These are phyloP conservation scores for Andrena chrysosceles DNA, from an alignment of 2,888 invertebrate genomes.

Conservation along the genomic window DNA sequence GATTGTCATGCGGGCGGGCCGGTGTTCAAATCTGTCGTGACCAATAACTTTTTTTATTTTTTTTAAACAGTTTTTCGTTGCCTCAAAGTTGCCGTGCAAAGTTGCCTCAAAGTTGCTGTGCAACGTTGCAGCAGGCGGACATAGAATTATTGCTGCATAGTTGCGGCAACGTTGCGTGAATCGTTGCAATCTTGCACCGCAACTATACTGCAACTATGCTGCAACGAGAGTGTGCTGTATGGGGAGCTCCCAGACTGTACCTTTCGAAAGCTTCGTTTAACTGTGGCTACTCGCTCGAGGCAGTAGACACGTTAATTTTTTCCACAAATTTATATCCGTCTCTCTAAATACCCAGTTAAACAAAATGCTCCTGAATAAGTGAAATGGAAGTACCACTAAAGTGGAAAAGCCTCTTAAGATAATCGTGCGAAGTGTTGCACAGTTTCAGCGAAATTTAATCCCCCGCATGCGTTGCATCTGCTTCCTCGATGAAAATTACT, in stretches of 20 bases:
- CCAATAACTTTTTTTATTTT: too few relatives aligned
- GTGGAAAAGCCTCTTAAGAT: background rate
- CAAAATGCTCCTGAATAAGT: background rate
- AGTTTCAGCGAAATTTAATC: background rate
- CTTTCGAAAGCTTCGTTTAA: slow-evolving; percentile 2
- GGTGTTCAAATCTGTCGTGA: too few relatives aligned
- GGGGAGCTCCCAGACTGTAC: background rate
- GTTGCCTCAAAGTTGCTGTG: too few relatives aligned
- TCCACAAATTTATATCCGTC: background rate
- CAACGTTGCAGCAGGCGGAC: too few relatives aligned
- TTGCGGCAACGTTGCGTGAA: too few relatives aligned
- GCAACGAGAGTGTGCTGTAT: too few relatives aligned
- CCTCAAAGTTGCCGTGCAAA: too few relatives aligned
- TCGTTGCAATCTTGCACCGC: too few relatives aligned
- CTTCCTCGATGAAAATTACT: background rate
- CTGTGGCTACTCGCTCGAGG: background rate
- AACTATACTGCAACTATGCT: too few relatives aligned
- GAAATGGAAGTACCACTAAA: background rate
- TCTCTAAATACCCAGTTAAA: background rate
- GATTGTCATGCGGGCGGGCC: too few relatives aligned
- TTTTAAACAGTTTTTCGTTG: too few relatives aligned
- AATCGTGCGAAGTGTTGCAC: background rate
- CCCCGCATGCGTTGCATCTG: background rate
- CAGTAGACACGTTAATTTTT: background rate
- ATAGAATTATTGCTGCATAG: too few relatives aligned